Conservation (phyloP, 2,888 invertebrate genomes). For the Mechanitis messenoides region DNA sequence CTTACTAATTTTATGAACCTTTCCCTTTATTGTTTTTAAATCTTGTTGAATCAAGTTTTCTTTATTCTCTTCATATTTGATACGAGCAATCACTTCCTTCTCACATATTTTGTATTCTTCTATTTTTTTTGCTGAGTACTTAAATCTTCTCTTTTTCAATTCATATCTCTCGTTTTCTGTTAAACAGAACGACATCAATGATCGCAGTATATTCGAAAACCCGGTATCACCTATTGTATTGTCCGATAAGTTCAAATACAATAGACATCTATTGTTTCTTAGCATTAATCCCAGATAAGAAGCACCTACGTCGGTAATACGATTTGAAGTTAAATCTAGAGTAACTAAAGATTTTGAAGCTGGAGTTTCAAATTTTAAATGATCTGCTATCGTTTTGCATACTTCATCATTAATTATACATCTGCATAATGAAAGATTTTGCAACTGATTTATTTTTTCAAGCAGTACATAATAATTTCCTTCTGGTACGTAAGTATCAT, state of each 20-base stretch:
- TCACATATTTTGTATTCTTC: slow-evolving; percentile 33
- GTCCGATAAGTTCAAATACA: slow-evolving; percentile 48
- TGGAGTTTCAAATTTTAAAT: slow-evolving; percentile 33
- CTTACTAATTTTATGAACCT: slow-evolving; percentile 2
- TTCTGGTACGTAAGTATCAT: slow-evolving; percentile 40
- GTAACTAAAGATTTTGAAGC: slow-evolving; percentile 35
- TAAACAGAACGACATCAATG: slow-evolving; percentile 42
- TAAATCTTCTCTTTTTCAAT: slow-evolving; percentile 28
- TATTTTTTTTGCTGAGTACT: slow-evolving; percentile 31
- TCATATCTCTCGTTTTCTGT: slow-evolving; percentile 34
- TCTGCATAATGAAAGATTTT: slow-evolving; percentile 45
- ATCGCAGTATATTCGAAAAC: slow-evolving; percentile 36
- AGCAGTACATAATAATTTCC: slow-evolving; percentile 45
- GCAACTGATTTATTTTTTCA: slow-evolving; percentile 38
- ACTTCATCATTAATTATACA: slow-evolving; percentile 42
- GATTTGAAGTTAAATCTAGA: slow-evolving; percentile 46
- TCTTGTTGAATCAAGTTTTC: slow-evolving; percentile 7
- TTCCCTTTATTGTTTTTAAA: slow-evolving; percentile 1
- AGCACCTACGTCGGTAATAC: slow-evolving; percentile 45
- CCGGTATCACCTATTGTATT: slow-evolving; percentile 47
- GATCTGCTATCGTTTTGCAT: slow-evolving; percentile 38
- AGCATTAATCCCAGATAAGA: slow-evolving; percentile 38
- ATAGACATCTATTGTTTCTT: slow-evolving; percentile 43
- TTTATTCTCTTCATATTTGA: slow-evolving; percentile 11
- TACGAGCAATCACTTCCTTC: slow-evolving; percentile 26